phyloP scores from a whole-genome alignment of 2,113 vertebrate genomes.

The Muntiacus muntjak region DNA sequence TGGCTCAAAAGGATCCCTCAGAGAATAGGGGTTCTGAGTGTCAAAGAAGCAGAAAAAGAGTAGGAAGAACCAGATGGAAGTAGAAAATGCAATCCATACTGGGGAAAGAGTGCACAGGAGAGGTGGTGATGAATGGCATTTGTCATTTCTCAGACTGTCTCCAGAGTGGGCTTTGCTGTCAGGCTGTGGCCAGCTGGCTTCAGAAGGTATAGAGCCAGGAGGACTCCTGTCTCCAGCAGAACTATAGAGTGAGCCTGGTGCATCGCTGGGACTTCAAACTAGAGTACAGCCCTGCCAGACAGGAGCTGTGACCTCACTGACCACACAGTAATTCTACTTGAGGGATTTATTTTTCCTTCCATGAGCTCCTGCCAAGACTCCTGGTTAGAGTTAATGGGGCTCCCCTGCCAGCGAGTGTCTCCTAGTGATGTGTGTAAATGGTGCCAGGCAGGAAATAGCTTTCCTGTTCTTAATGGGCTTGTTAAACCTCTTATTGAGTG shows the following conservation, averaged over 20 bases:
- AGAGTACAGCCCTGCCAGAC: not conserved
- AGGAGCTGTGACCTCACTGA: slow-evolving; percentile 22
- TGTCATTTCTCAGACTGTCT: not conserved
- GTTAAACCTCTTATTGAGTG: slow-evolving; percentile 56
- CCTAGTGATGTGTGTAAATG: slow-evolving; percentile 52
- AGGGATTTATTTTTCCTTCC: slow-evolving; percentile 45
- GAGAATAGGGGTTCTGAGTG: not conserved
- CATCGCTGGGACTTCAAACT: not conserved
- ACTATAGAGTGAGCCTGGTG: not conserved
- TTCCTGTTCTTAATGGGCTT: slow-evolving; percentile 65
- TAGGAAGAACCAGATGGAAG: not conserved
- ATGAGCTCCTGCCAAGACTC: slow-evolving; percentile 57
- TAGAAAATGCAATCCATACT: no score
- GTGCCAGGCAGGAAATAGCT: slow-evolving; percentile 54
- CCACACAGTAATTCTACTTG: slow-evolving; percentile 27
- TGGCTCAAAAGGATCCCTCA: not conserved
- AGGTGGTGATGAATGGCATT: not conserved
- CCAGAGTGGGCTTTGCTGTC: not conserved
- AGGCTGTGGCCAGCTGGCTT: not conserved
- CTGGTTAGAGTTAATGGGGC: slow-evolving; percentile 53
- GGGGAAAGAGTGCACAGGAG: not conserved
- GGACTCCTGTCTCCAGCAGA: not conserved
- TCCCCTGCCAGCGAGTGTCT: slow-evolving; percentile 38
- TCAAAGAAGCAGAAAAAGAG: not conserved
- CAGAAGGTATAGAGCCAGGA: not conserved